Evolutionary conservation across 2,797 vertebrate genomes (phyloP), one percentile per base, ranked within the genome.

Genomic region (Hoplostethus atlanticus): DNA sequence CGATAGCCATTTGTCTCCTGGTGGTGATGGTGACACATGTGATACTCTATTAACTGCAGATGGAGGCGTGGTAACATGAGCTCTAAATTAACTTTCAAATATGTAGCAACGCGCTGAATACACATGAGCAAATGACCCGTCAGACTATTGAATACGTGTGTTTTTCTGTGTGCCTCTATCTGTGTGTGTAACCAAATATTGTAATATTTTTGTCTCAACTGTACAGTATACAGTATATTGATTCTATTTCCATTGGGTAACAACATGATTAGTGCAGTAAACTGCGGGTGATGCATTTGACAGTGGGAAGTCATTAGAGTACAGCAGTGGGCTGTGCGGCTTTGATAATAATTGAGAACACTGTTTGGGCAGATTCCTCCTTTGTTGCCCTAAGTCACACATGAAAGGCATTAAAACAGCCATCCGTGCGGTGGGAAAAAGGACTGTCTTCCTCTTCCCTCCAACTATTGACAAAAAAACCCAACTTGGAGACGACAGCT

Each of bases 401-500:
- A 91, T 91, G 91, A 91, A 89, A 92, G 67, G 64, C 84, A 86
- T 87, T 91, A 89, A 90, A 90, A 89, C 86, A 82, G 83, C 87
- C 84, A 84, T 89, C 88, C 91, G 80, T 65, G 6, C 73, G 65
- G 74, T 70, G 68, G 68, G 75, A 87, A 84, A 21, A 51, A 56
- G 60, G 42, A 64, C 76, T 61, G 70, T 40, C 77, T 85, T 76
- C 73, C 79, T 79, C 65, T 86, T 59, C 74, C 89, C 79, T 84
- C 69, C 82, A 92, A 91, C 88, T 92, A 91, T 85, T 89, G 87
- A 90, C 84, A 84, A 89, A 92, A 92, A 86, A 81, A 88, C 84
- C 28, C 28, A 85, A 87, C 69, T 80, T 78, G 13, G 77, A 83
- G 80, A 83, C 60, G 78, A 87, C 87, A 77, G 87, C 76, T 84